Evolutionary conservation across 2,113 vertebrate species (phyloP).

Genomic region (Opisthocomus hoazin): DNA sequence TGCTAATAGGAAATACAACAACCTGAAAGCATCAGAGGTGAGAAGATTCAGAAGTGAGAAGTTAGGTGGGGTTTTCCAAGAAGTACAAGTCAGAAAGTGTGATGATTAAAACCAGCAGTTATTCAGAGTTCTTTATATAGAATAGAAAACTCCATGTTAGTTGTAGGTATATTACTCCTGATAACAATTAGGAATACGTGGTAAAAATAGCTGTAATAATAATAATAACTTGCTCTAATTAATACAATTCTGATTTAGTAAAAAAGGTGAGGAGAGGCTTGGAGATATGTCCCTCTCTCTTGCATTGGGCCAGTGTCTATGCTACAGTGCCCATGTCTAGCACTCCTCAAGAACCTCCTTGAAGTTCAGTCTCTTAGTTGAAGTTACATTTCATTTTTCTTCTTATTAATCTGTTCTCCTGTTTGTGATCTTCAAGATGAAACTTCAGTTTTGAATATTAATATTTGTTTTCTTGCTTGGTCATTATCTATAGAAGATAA

Average conservation of each 20-base stretch:
- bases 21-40: background rate
- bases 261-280: background rate
- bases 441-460: background rate
- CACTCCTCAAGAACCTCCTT: background rate
- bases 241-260: background rate
- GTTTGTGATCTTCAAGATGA: background rate
- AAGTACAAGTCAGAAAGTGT: background rate
- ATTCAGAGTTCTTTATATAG: background rate
- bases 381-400: background rate
- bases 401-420: background rate
- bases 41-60: background rate
- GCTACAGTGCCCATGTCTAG: background rate
- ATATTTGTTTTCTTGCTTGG: background rate
- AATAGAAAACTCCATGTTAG: background rate
- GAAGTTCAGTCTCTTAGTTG: background rate
- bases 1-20: background rate
- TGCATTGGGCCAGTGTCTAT: background rate
- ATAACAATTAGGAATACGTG: background rate
- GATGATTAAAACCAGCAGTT: background rate
- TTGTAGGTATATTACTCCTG: background rate
- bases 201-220: background rate
- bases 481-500: background rate
- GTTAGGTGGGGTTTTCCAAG: conserved; percentile 7
- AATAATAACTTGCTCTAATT: background rate
- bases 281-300: background rate